Evolutionary conservation across 2,888 invertebrate genomes (phyloP), one percentile per base, ranked within the genome.

Genomic region (Thumatha senex): DNA sequence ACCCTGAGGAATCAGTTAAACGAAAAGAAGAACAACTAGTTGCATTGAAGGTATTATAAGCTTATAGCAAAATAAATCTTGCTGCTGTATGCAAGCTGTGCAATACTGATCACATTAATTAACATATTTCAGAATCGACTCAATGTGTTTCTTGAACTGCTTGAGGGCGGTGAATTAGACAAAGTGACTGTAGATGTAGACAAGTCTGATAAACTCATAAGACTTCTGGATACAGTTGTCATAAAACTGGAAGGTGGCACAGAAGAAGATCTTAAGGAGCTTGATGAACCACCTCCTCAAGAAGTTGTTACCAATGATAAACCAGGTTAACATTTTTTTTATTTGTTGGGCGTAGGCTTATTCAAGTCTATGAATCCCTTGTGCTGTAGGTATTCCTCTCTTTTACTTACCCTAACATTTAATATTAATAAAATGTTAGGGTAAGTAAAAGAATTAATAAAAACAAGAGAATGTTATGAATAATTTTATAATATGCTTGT

Each of bases 191-290:
- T 99, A 0, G 99, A 99, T 78, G 95, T 96, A 35, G 96, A 96
- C 48, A 96, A 97, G 81, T 94, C 95, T 0, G 96, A 96, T 47
- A 94, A 95, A 51, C 89, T 99, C 46, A 93, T 99, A 43, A 95
- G 96, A 64, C 91, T 99, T 9, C 93, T 99, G 52, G 99, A 99
- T 83, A 97, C 98, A 48, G 98, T 98, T 38, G 99, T 99, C 7
- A 98, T 99, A 58, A 97, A 98, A 82, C 92, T 99, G 39, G 99
- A 99, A 88, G 99, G 98, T 14, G 97, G 97, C 0, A 95, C 95
- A 0, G 97, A 97, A 40, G 96, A 96, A 70, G 99, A 99, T 86
- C 87, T 98, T 13, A 96, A 95, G 67, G 93, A 95, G 24, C 92
- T 99, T n/a, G 97, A 98, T 70, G 93, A 95, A 67, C 94, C 94